These are phyloP conservation scores for Acleris laterana DNA, from an alignment of 2,888 invertebrate genomes.

Conservation along the genomic window DNA sequence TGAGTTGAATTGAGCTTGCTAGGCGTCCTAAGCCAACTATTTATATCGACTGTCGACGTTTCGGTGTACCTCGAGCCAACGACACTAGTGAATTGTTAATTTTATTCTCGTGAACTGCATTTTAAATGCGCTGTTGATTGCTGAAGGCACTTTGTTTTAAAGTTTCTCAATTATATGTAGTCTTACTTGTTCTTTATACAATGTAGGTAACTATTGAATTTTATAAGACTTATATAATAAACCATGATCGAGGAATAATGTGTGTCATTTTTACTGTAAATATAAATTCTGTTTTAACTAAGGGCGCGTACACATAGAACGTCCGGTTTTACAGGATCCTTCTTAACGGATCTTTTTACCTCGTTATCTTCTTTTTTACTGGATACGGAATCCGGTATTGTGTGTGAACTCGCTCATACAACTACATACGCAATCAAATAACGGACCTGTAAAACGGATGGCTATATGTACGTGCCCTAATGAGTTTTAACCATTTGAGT, in stretches of 20 bases:
- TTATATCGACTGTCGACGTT: constrained; percentile 8
- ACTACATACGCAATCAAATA: too few relatives aligned
- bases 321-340: too few relatives aligned
- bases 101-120: constrained; percentile 60
- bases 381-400: too few relatives aligned
- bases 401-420: too few relatives aligned
- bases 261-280: constrained; percentile 42
- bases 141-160: constrained; percentile 55
- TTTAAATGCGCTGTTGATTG: constrained; percentile 60
- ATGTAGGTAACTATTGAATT: constrained; percentile 63
- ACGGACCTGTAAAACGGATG: too few relatives aligned
- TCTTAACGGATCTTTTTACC: too few relatives aligned
- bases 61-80: constrained; percentile 24
- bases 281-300: too few relatives aligned
- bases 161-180: constrained; percentile 54
- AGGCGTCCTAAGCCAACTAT: constrained; percentile 16
- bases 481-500: too few relatives aligned
- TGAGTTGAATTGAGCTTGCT: constrained; percentile 17
- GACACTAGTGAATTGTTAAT: constrained; percentile 49
- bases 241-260: constrained; percentile 61
- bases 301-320: too few relatives aligned
- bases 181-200: constrained; percentile 64
- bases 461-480: too few relatives aligned
- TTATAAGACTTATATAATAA: constrained; percentile 76
- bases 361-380: too few relatives aligned